These are phyloP conservation scores for Nicator chloris DNA, from an alignment of 2,113 vertebrate species.

Conservation along the genomic window DNA sequence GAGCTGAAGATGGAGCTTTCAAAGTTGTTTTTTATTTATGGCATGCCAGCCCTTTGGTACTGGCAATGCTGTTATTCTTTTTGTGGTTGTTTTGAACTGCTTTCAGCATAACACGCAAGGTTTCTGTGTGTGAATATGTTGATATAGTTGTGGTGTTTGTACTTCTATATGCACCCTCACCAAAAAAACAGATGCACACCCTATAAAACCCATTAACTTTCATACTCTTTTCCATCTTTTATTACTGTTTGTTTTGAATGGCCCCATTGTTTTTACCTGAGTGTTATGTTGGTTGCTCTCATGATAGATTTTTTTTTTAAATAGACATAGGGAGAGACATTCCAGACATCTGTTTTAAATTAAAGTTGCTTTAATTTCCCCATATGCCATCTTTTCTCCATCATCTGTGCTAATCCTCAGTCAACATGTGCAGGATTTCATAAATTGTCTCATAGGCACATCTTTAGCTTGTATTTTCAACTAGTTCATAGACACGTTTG, in stretches of 20 bases:
- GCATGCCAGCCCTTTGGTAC: not conserved
- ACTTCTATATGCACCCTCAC: fast-evolving
- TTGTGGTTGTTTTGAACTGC: not conserved
- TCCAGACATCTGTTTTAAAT: slow-evolving; percentile 62
- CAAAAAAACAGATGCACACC: not conserved
- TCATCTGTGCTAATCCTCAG: slow-evolving; percentile 58
- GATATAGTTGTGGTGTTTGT: not conserved
- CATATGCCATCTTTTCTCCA: slow-evolving; percentile 56
- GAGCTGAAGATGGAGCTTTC: not conserved
- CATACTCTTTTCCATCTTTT: not conserved
- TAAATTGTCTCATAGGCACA: slow-evolving; percentile 16
- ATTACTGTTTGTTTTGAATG: not conserved
- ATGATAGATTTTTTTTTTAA: not conserved
- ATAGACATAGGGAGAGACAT: not conserved
- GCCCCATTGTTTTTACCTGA: not conserved
- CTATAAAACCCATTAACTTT: not conserved
- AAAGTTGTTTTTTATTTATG: not conserved
- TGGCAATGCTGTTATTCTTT: not conserved
- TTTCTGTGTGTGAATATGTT: not conserved
- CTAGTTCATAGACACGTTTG: slow-evolving; percentile 15
- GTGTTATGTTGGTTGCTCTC: not conserved
- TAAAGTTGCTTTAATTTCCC: slow-evolving; percentile 57
- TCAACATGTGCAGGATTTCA: slow-evolving; percentile 35
- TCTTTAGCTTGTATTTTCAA: slow-evolving; percentile 29
- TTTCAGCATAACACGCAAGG: not conserved